Percentiles rank a stretch among this genome's conserved stretches.
Evolutionary conservation across 1,140 invertebrate genomes (phyloP).

Genomic region (Coptotermes formosanus): DNA sequence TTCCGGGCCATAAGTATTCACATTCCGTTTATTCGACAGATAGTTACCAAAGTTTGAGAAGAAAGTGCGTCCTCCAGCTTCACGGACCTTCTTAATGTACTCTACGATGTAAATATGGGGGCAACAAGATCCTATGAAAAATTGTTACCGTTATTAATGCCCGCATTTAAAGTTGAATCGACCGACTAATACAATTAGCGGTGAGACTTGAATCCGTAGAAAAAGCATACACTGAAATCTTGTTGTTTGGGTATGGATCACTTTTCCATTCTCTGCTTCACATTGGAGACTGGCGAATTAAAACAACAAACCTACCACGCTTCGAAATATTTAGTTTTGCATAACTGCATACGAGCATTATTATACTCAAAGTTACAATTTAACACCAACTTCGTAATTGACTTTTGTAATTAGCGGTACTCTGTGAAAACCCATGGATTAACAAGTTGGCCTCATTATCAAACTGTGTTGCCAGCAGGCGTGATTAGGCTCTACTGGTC

Average conservation of each 20-base stretch:
- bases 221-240: background rate
- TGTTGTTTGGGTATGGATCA: background rate
- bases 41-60: too few relatives aligned
- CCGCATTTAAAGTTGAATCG: too few relatives aligned
- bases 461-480: background rate
- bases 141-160: too few relatives aligned
- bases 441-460: background rate
- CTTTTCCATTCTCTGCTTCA: background rate
- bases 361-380: background rate
- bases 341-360: background rate
- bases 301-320: background rate
- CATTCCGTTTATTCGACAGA: too few relatives aligned
- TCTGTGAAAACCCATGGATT: constrained; percentile 8
- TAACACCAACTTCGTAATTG: constrained; percentile 6
- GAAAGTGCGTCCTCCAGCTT: too few relatives aligned
- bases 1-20: too few relatives aligned
- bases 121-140: too few relatives aligned
- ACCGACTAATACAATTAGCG: too few relatives aligned
- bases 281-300: background rate
- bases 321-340: constrained; percentile 17
- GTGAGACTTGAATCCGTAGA: too few relatives aligned
- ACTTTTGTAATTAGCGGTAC: constrained; percentile 10
- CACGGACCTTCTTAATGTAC: too few relatives aligned
- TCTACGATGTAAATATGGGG: too few relatives aligned
- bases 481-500: too few relatives aligned